Percentiles rank a stretch among this genome's conserved stretches.
phyloP scores from a whole-genome alignment of 2,888 invertebrate species.

The Nemurella pictetii region DNA sequence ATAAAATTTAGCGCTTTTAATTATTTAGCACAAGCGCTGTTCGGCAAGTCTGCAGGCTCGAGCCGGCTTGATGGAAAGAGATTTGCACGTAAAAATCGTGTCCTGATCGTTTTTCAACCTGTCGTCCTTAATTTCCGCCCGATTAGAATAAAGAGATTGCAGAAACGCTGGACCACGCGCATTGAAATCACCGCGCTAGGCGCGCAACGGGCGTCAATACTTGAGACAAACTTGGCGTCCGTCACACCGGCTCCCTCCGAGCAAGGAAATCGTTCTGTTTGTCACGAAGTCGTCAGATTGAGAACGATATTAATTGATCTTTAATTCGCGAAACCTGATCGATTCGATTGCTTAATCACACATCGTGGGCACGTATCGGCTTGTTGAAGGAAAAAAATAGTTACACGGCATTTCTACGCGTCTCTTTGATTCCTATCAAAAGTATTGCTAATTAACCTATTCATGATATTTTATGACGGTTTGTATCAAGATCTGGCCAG shows the following conservation, averaged over 20 bases:
- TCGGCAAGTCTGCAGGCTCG: not conserved
- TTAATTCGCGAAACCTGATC: slow-evolving; percentile 3
- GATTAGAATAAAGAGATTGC: not conserved
- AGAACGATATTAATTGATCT: not conserved
- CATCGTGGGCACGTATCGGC: not conserved
- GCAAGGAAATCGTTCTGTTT: not conserved
- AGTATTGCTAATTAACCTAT: not conserved
- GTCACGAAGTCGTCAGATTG: not conserved
- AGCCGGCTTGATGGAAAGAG: not conserved
- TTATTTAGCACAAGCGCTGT: no score
- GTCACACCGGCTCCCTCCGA: no score
- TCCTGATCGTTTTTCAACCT: not conserved
- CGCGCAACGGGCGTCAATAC: not conserved
- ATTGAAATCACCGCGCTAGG: not conserved
- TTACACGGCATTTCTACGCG: not conserved
- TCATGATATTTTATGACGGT: slow-evolving; percentile 2
- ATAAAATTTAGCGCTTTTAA: no score
- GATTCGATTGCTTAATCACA: slow-evolving; percentile 5
- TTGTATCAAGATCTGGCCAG: not conserved
- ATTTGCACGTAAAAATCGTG: not conserved
- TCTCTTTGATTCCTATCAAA: not conserved
- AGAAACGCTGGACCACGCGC: not conserved
- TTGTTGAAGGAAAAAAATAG: not conserved
- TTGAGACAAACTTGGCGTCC: no score
- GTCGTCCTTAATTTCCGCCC: not conserved